These are phyloP conservation scores for Arctia plantaginis DNA, from an alignment of 2,888 invertebrate genomes.

Conservation along the genomic window DNA sequence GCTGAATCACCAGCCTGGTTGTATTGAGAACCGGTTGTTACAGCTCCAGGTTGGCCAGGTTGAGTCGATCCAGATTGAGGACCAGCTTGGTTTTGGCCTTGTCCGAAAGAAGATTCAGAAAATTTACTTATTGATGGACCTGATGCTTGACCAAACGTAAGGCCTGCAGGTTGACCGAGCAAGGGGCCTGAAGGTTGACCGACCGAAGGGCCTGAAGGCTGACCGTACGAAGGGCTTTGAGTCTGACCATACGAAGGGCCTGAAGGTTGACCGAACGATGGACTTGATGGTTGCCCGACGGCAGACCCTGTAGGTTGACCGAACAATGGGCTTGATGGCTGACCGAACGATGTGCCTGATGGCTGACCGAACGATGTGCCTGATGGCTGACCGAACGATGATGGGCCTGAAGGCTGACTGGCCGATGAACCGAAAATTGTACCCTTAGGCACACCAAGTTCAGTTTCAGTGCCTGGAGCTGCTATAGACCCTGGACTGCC, in stretches of 20 bases:
- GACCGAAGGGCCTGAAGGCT: conserved; percentile 7
- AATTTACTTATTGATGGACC: neutral
- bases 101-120: conserved; percentile 22
- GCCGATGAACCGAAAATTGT: conserved; percentile 24
- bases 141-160: conserved; percentile 30
- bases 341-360: conserved; percentile 20
- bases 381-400: conserved; percentile 18
- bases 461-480: conserved; percentile 61
- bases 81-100: conserved; percentile 18
- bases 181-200: conserved; percentile 18
- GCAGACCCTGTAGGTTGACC: conserved; percentile 3
- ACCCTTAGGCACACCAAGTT: conserved; percentile 34
- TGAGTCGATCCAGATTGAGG: conserved; percentile 9
- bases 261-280: neutral
- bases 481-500: conserved; percentile 76
- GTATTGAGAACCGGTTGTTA: conserved; percentile 12
- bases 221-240: neutral
- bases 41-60: conserved; percentile 27
- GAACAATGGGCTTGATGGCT: neutral
- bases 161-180: neutral
- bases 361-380: neutral
- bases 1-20: conserved; percentile 6
- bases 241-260: conserved; percentile 18
- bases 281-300: conserved; percentile 36
- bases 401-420: conserved; percentile 20